These are phyloP conservation scores for Brachyhypopomus gauderio DNA, from an alignment of 2,113 vertebrate species.

Conservation along the genomic window DNA sequence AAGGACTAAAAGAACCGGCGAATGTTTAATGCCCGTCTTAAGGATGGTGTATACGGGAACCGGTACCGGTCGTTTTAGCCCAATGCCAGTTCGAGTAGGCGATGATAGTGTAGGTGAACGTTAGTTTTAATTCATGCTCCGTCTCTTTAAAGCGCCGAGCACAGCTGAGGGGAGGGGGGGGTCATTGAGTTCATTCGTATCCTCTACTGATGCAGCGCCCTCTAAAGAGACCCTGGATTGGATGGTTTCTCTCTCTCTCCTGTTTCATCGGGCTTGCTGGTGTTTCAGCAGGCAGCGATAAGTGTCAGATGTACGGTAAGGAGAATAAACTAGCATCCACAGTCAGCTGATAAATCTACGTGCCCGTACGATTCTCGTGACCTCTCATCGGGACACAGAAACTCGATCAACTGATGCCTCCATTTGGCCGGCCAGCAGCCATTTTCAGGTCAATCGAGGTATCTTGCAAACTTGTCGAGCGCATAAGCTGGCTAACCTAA, in stretches of 20 bases:
- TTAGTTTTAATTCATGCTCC: conserved; percentile 14
- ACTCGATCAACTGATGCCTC: conserved; percentile 62
- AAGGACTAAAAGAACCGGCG: not conserved
- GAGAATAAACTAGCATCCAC: conserved; percentile 45
- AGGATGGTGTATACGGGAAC: not conserved
- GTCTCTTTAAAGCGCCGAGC: conserved; percentile 25
- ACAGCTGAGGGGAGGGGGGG: conserved; percentile 49
- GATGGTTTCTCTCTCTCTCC: conserved; percentile 60
- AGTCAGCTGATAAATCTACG: conserved; percentile 43
- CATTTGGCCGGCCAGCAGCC: conserved; percentile 58
- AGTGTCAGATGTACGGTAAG: conserved; percentile 54
- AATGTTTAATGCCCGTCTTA: not conserved
- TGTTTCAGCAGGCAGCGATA: conserved; percentile 54
- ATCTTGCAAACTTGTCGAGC: conserved; percentile 49
- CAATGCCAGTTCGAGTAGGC: not conserved
- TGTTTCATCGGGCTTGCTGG: conserved; percentile 60
- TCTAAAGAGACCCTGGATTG: conserved; percentile 63
- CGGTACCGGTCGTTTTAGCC: not conserved
- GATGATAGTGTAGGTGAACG: conserved; percentile 1
- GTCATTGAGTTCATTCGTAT: conserved; percentile 75
- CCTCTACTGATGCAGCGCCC: conserved; percentile 60
- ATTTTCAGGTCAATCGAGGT: conserved; percentile 72
- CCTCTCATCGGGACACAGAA: conserved; percentile 61
- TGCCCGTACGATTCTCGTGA: conserved; percentile 50
- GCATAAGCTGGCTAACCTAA: conserved; percentile 40